Evolutionary conservation across 2,888 invertebrate genomes (phyloP).

Genomic region (Himalopsyche tibetana): DNA sequence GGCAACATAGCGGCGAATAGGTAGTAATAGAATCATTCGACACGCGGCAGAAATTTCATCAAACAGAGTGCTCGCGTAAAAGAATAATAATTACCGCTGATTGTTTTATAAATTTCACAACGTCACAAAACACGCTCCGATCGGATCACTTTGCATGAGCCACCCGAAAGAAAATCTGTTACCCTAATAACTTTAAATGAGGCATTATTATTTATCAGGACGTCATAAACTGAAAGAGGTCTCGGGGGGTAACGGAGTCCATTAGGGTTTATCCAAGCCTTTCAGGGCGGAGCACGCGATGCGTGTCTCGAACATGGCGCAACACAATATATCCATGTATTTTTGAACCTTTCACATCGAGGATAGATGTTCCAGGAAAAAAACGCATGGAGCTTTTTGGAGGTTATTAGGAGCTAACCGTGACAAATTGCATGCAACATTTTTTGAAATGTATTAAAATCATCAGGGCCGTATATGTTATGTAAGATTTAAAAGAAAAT

Average conservation of each 20-base stretch:
- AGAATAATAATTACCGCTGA: neutral
- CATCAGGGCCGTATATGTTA: neutral
- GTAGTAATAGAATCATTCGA: neutral
- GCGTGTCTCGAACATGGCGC: constrained; percentile 52
- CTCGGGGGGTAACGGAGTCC: constrained; percentile 59
- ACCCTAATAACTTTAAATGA: constrained; percentile 63
- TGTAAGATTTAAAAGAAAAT: no score
- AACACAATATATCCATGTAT: constrained; percentile 27
- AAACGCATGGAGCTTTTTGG: constrained; percentile 39
- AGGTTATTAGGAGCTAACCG: neutral
- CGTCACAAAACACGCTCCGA: constrained; percentile 6
- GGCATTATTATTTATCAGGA: constrained; percentile 63
- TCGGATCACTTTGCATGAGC: constrained; percentile 12
- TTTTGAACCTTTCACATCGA: constrained; percentile 43
- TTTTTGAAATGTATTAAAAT: constrained; percentile 10
- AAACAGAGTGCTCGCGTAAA: constrained; percentile 14
- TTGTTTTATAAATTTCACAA: constrained; percentile 18
- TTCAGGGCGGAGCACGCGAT: constrained; percentile 61
- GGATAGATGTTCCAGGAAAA: constrained; percentile 14
- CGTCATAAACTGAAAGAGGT: constrained; percentile 62
- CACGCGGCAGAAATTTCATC: neutral
- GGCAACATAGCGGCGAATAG: no score
- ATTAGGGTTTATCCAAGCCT: constrained; percentile 64
- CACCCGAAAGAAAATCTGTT: constrained; percentile 55
- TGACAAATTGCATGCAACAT: constrained; percentile 36